Evolutionary conservation across 2,797 vertebrate genomes (phyloP).

Genomic region (Salarias fasciatus): DNA sequence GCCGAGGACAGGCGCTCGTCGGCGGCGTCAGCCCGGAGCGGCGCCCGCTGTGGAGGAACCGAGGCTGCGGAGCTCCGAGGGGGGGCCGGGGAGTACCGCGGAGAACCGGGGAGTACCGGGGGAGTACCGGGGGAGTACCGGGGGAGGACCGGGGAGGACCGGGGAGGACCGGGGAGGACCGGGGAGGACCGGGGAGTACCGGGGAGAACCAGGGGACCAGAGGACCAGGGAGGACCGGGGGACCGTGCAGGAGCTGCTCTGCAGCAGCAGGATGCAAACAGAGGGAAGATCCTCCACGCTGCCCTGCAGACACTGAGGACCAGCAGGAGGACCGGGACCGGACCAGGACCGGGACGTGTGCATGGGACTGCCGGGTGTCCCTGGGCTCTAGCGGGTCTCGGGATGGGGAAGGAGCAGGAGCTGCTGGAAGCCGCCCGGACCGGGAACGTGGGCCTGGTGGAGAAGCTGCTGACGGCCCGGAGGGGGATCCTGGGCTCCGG

Average conservation of each 20-base stretch:
- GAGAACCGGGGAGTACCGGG: too few relatives aligned
- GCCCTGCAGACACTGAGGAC: constrained; percentile 42
- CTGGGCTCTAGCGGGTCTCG: constrained; percentile 52
- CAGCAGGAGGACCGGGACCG: constrained; percentile 1
- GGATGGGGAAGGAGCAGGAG: constrained; percentile 98
- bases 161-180: constrained; percentile 6
- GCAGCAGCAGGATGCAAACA: constrained; percentile 61
- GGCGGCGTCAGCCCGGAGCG: constrained; percentile 8
- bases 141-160: too few relatives aligned
- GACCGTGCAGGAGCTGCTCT: constrained; percentile 37
- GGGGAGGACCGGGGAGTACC: too few relatives aligned
- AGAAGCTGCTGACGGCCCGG: constrained; percentile 95
- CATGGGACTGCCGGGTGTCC: constrained; percentile 70
- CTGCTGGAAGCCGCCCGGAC: constrained; percentile 96
- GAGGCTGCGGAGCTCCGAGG: constrained; percentile 28
- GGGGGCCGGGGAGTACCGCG: constrained; percentile 22
- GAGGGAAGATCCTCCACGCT: constrained; percentile 47
- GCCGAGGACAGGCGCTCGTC: constrained; percentile 36
- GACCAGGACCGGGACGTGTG: constrained; percentile 4
- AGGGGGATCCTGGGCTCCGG: constrained; percentile 94
- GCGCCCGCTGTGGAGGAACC: constrained; percentile 33
- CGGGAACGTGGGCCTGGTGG: constrained; percentile 95
- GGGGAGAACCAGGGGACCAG: too few relatives aligned
- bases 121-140: too few relatives aligned
- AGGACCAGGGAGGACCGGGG: not conserved